A percentile compares a stretch with the other conserved stretches of the same genome.
Evolutionary conservation across 2,797 vertebrate genomes (phyloP).

Genomic region (Sylvilagus floridanus): DNA sequence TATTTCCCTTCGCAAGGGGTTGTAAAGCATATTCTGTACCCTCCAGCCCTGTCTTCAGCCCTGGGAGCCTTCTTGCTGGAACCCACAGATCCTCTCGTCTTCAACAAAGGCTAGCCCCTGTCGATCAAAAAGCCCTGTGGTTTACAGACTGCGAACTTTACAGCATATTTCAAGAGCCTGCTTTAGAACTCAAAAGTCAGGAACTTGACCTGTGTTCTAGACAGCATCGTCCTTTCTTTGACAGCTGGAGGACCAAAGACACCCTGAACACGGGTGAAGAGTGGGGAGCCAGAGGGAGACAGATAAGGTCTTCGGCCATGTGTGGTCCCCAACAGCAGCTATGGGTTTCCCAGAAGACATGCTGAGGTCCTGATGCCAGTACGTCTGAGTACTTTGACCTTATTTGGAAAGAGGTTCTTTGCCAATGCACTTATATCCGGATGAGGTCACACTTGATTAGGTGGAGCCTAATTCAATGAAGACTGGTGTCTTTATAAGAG

Average conservation of each 20-base stretch:
- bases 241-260: not conserved
- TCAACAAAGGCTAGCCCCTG: conserved; percentile 21
- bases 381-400: not conserved
- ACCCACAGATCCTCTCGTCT: conserved; percentile 29
- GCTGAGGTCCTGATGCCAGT: not conserved
- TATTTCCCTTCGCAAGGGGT: not conserved
- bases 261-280: not conserved
- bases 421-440: not conserved
- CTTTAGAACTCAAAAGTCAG: not conserved
- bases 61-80: not conserved
- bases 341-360: not conserved
- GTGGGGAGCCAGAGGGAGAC: not conserved
- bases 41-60: not conserved
- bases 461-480: not conserved
- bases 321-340: fast-evolving
- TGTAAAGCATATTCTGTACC: not conserved
- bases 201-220: not conserved
- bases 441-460: not conserved
- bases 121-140: not conserved
- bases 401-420: not conserved
- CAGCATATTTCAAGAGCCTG: not conserved
- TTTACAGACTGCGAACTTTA: conserved; percentile 13
- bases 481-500: not conserved
- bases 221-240: not conserved
- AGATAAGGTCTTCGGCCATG: no score